A percentile compares a stretch with the other conserved stretches of the same genome.
These are phyloP conservation scores for Sebastes hubbsi DNA, from an alignment of 2,797 vertebrate species.

Conservation along the genomic window DNA sequence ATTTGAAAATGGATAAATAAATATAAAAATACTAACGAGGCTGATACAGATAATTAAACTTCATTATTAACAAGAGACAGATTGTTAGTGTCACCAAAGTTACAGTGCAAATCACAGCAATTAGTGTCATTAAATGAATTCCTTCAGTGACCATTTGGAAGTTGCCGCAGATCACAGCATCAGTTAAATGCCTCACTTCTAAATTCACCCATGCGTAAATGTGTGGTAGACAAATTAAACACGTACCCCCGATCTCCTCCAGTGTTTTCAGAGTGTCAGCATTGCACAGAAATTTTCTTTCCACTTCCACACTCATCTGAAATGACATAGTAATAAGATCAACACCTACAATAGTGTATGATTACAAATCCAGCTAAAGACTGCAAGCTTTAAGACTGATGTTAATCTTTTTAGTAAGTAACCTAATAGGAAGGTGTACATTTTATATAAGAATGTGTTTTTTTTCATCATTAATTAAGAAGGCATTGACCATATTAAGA, in stretches of 20 bases:
- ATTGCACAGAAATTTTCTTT: conserved; percentile 83
- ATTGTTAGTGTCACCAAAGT: conserved; percentile 22
- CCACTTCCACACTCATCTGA: conserved; percentile 85
- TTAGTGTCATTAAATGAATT: conserved; percentile 23
- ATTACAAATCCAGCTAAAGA: not conserved
- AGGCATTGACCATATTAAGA: not conserved
- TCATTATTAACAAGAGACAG: conserved; percentile 29
- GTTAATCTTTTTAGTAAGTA: not conserved
- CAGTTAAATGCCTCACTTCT: conserved; percentile 18
- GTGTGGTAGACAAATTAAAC: conserved; percentile 18
- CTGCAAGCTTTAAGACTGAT: not conserved
- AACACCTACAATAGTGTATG: not conserved
- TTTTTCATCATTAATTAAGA: not conserved
- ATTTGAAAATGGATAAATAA: not conserved
- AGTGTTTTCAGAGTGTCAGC: conserved; percentile 73
- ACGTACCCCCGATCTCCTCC: conserved; percentile 77
- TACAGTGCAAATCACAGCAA: conserved; percentile 23
- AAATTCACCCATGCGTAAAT: conserved; percentile 2
- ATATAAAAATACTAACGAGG: conserved; percentile 5
- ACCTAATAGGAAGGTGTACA: not conserved
- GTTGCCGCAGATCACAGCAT: conserved; percentile 12
- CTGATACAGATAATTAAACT: conserved; percentile 26
- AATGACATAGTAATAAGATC: conserved; percentile 40
- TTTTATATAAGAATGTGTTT: not conserved
- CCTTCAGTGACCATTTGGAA: conserved; percentile 19